These are phyloP conservation scores for Sardina pilchardus DNA, from an alignment of 2,113 vertebrate species.

Conservation along the genomic window DNA sequence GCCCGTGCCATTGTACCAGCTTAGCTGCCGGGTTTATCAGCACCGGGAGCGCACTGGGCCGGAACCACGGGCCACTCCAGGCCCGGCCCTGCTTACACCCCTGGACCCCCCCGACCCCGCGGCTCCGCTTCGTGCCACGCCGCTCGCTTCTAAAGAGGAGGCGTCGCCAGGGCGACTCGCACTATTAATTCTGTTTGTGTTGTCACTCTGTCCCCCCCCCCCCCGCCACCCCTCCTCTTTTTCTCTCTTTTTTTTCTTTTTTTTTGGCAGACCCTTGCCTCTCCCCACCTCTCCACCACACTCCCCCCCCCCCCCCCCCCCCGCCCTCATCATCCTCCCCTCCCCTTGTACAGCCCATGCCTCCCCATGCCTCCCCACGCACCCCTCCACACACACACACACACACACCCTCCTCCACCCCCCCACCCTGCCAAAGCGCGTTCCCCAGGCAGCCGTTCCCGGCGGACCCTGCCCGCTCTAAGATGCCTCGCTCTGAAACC, in stretches of 20 bases:
- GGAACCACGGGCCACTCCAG: constrained; percentile 58
- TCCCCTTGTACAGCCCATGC: neutral
- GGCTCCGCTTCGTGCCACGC: constrained; percentile 20
- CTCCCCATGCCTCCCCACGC: neutral
- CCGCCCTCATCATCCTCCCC: neutral
- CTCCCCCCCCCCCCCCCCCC: no score
- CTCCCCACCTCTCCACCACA: neutral
- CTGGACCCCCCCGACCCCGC: neutral
- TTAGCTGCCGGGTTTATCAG: constrained; percentile 70
- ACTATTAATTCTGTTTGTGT: constrained; percentile 59
- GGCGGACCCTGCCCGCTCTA: constrained; percentile 55
- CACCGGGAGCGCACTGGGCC: constrained; percentile 66
- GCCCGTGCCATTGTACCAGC: constrained; percentile 66
- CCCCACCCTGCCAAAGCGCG: constrained; percentile 53
- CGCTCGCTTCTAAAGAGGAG: constrained; percentile 53
- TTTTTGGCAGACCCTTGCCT: constrained; percentile 10
- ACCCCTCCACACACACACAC: constrained; percentile 9
- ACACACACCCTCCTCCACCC: neutral
- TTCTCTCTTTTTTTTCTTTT: neutral
- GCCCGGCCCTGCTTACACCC: constrained; percentile 30
- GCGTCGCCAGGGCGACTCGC: constrained; percentile 43
- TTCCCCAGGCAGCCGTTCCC: constrained; percentile 52
- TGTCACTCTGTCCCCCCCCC: constrained; percentile 18
- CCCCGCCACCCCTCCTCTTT: neutral
- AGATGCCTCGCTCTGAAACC: constrained; percentile 54